Percentiles rank a stretch among this genome's conserved stretches.
phyloP scores from a whole-genome alignment of 2,888 invertebrate species.

The Stramonita haemastoma region DNA sequence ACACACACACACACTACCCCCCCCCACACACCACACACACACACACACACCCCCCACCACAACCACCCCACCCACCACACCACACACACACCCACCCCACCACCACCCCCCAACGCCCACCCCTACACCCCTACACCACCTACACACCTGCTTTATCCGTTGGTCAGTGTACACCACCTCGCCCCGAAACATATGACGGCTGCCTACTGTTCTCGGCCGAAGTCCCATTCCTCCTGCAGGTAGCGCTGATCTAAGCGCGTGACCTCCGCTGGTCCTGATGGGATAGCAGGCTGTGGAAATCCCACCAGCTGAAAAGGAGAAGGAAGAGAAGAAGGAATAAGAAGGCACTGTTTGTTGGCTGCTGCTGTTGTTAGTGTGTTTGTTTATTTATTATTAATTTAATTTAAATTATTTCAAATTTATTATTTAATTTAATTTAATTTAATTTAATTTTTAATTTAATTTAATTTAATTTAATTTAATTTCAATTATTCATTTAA shows the following conservation, averaged over 20 bases:
- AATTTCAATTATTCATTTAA: no score
- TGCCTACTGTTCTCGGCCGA: conserved; percentile 63
- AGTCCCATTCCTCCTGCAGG: conserved; percentile 72
- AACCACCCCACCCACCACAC: neutral
- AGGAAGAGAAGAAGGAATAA: neutral
- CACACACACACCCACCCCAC: neutral
- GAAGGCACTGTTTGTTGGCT: no score
- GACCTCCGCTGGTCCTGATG: conserved; percentile 72
- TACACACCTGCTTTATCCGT: conserved; percentile 61
- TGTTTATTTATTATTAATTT: neutral
- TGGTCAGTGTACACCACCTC: conserved; percentile 62
- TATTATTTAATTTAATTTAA: no score
- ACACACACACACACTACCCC: no score
- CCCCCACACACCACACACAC: neutral
- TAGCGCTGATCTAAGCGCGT: conserved; percentile 66
- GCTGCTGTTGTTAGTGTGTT: neutral
- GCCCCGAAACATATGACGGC: conserved; percentile 62
- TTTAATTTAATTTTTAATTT: no score
- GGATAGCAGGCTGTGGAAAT: conserved; percentile 68
- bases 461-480: no score
- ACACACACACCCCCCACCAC: neutral
- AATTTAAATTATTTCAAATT: no score
- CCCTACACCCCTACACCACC: neutral
- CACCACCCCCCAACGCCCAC: neutral
- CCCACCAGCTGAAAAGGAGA: conserved; percentile 43